phyloP scores from a whole-genome alignment of 2,113 vertebrate genomes.

The Machaerirhynchus nigripectus region DNA sequence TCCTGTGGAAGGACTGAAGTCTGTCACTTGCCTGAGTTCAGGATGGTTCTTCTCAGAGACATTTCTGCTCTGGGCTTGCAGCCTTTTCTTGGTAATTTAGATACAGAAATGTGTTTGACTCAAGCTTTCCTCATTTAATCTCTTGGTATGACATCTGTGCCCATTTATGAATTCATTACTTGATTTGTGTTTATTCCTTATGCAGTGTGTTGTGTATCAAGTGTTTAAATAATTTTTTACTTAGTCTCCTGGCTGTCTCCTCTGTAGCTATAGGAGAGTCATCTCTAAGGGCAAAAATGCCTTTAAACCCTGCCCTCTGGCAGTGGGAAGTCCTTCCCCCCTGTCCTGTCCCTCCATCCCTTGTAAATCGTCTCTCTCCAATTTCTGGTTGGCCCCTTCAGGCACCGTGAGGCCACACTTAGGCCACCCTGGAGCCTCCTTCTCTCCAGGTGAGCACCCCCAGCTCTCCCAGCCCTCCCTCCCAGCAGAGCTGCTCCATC shows the following conservation, averaged over 20 bases:
- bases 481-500: not conserved
- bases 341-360: not conserved
- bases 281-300: not conserved
- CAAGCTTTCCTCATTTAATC: not conserved
- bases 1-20: not conserved
- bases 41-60: not conserved
- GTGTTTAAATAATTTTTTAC: not conserved
- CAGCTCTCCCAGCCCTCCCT: not conserved
- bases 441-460: not conserved
- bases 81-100: not conserved
- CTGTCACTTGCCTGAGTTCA: not conserved
- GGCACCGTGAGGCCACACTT: rapidly evolving
- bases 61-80: not conserved
- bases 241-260: not conserved
- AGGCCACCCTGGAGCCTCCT: not conserved
- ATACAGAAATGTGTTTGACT: not conserved
- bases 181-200: not conserved
- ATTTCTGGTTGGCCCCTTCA: not conserved
- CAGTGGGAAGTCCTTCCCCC: not conserved
- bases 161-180: not conserved
- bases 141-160: not conserved
- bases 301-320: not conserved
- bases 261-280: not conserved
- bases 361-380: not conserved
- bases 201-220: not conserved